Evolutionary conservation across 2,113 vertebrate species (phyloP), one percentile per base, ranked within the genome.

Genomic region (Gobiocypris rarus): DNA sequence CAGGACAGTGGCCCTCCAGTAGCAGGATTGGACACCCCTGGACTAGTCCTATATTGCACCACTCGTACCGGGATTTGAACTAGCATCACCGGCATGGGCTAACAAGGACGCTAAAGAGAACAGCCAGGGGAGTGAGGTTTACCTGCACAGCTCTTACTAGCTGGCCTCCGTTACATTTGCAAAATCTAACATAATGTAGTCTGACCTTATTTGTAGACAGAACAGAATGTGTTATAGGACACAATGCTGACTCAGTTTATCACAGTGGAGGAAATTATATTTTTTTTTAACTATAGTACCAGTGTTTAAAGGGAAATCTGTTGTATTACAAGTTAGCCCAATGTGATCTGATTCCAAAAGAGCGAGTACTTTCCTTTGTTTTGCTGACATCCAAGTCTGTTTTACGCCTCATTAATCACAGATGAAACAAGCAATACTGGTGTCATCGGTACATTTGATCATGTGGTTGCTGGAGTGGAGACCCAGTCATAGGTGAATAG

Each of bases 401-500:
- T 76, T 54, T 15, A 38, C 1, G 2, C 54, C 31, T 58, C 31
- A 58, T 76, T 38, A 28, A 58, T 76, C 75, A 76, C 75, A 9
- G 19, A n/a, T 58, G 31, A 38, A 58, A 76, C 52, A 76, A 22
- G n/a, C 22, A 76, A 24, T 58, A 31, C 31, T 15, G 10, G 31
- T 76, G 31, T 76, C 75, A 58, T 58, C 75, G 58, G 75, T 41
- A 76, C 58, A 58, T 41, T 31, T 76, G 75, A 41, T 58, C 28
- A 75, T 75, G 74, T 13, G 9, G 75, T 41, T 24, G 31, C 31
- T 59, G 22, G 38, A 76, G 31, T 41, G 52, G 75, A 77, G 54
- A 59, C 56, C 15, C 74, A 77, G 10, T 58, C 75, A 41, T 14
- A n/a, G n/a, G 75, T 58, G 75, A 77, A 77, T 38, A 77, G 75